Conservation (phyloP, 1,140 invertebrate genomes). For the Nasonia longicornis region DNA sequence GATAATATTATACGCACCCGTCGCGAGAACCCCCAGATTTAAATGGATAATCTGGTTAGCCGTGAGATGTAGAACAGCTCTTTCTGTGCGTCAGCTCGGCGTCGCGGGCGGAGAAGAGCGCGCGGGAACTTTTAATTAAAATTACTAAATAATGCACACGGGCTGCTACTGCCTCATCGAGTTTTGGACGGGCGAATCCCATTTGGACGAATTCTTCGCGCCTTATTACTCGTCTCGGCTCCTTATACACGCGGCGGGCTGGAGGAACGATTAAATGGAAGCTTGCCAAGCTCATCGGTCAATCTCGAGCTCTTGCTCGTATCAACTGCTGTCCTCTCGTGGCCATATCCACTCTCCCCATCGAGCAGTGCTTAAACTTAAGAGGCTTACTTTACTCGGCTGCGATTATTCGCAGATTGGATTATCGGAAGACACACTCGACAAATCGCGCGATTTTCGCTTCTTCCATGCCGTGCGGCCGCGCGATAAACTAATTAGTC, state of each 20-base stretch:
- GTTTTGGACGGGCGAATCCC: conserved; percentile 50
- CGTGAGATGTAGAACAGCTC: not conserved
- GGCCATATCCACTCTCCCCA: not conserved
- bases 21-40: not conserved
- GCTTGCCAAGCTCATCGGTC: conserved; percentile 48
- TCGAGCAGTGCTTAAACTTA: conserved; percentile 11
- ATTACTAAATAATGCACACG: conserved; percentile 1
- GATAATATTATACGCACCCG: not conserved
- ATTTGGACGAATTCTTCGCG: conserved; percentile 60
- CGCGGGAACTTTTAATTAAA: conserved; percentile 20
- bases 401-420: conserved; percentile 24
- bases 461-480: not conserved
- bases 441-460: not conserved
- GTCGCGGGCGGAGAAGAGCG: not conserved
- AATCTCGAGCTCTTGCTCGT: conserved; percentile 24
- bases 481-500: conserved; percentile 17
- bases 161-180: not conserved
- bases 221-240: conserved; percentile 55
- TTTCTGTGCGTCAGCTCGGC: not conserved
- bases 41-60: not conserved
- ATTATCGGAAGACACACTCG: conserved; percentile 6
- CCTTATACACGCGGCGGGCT: not conserved
- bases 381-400: conserved; percentile 10
- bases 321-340: not conserved
- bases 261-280: conserved; percentile 41